Percentiles rank a stretch among this genome's conserved stretches.
Evolutionary conservation across 2,113 vertebrate species (phyloP).

Genomic region (Centrocercus urophasianus): DNA sequence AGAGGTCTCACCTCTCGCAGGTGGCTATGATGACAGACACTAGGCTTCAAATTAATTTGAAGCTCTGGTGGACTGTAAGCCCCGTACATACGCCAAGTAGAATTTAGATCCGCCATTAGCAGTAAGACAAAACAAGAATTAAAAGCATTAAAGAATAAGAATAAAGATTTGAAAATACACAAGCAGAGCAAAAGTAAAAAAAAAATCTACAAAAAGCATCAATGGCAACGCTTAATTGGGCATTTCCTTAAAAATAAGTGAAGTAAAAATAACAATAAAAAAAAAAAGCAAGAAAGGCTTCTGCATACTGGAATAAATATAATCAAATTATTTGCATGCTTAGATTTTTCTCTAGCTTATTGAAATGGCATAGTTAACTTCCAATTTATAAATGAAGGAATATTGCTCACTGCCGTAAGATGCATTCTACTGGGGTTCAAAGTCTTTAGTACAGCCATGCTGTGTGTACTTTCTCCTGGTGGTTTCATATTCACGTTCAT

Average conservation of each 20-base stretch:
- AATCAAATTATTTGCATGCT: background rate
- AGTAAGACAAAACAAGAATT: background rate
- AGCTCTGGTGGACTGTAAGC: background rate
- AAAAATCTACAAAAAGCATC: background rate
- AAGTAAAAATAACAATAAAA: too few species aligned
- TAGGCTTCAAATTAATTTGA: background rate
- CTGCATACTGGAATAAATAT: background rate
- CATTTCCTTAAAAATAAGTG: background rate
- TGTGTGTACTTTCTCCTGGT: background rate
- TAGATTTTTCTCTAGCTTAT: background rate
- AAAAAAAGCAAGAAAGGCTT: background rate
- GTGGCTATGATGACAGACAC: background rate
- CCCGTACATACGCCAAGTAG: background rate
- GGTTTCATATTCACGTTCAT: constrained; percentile 30
- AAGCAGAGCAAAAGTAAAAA: background rate
- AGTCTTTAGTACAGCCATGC: constrained; percentile 19
- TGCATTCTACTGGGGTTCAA: constrained; percentile 9
- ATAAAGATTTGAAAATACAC: background rate
- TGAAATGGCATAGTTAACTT: background rate
- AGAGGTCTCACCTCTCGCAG: background rate
- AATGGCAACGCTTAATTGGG: background rate
- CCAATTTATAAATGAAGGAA: constrained; percentile 25
- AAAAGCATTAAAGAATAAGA: background rate
- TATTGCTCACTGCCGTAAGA: background rate
- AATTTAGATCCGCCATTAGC: background rate